phyloP scores from a whole-genome alignment of 2,888 invertebrate genomes.

The Cantharis rustica region DNA sequence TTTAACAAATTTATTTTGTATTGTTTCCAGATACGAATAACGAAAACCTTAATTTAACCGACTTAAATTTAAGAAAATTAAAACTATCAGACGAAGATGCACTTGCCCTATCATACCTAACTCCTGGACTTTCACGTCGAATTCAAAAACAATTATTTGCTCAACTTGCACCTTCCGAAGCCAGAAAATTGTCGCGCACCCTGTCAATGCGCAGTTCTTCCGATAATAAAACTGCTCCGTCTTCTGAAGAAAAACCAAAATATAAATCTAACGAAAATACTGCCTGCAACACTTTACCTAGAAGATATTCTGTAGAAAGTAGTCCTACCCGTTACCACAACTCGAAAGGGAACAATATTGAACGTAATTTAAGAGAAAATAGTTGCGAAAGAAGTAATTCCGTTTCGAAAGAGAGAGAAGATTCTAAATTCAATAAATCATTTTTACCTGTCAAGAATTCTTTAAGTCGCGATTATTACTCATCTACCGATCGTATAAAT shows the following conservation, averaged over 20 bases:
- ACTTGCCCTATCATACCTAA: slow-evolving; percentile 70
- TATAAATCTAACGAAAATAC: slow-evolving; percentile 39
- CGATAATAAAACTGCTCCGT: slow-evolving; percentile 27
- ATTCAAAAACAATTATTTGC: slow-evolving; percentile 73
- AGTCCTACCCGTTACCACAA: slow-evolving; percentile 25
- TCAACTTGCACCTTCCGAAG: slow-evolving; percentile 72
- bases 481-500: not conserved
- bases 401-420: not conserved
- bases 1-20: not conserved
- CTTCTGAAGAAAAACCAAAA: slow-evolving; percentile 11
- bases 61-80: slow-evolving; percentile 70
- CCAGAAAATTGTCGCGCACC: slow-evolving; percentile 68
- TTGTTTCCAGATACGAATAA: slow-evolving; percentile 49
- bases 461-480: slow-evolving; percentile 2
- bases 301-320: slow-evolving; percentile 53
- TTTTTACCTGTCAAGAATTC: slow-evolving; percentile 44
- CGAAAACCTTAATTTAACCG: slow-evolving; percentile 56
- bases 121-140: slow-evolving; percentile 72
- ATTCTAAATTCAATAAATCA: slow-evolving; percentile 32
- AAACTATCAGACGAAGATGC: slow-evolving; percentile 73
- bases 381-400: not conserved
- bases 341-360: slow-evolving; percentile 6
- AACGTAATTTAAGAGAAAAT: not conserved
- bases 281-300: slow-evolving; percentile 51
- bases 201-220: slow-evolving; percentile 58